Evolutionary conservation across 2,888 invertebrate genomes (phyloP), one percentile per base, ranked within the genome.

Genomic region (Anagyrus pseudococci): DNA sequence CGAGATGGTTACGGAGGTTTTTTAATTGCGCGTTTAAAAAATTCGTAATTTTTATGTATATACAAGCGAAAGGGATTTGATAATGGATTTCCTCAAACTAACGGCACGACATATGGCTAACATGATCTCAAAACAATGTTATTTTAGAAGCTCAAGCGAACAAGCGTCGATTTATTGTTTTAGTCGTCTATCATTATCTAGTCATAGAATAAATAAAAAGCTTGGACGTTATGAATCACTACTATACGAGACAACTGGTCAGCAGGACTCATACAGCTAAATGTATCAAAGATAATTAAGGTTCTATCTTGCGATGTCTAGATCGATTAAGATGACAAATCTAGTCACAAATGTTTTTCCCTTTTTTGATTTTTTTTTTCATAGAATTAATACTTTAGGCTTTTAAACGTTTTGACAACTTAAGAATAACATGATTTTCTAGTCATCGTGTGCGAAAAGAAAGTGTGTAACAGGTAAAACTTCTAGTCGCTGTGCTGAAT

Each of bases 211-310:
- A 37, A 53, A 40, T 59, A 25, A 15, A 17, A 46, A 59, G 25
- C 20, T 41, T 26, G 17, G 41, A 22, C 26, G 29, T 22, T 33
- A 43, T 13, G 17, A 54, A 43, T 26, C 26, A 44, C 26, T 22
- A 40, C 1, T 17, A 8, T n/a, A 20, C 1, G 25, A 47, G 43
- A 1, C 47, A 43, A 47, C 37, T 58, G 23, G 37, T 43, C 54
- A 26, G 29, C 20, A 55, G 46, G n/a, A 41, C 44, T 58, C 58
- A 49, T 62, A 62, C 65, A 65, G 61, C 62, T 62, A 65, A 58
- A 1, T 19, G 43, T 52, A 58, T 55, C 53, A 58, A 62, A 62
- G 54, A 65, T 55, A 62, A 25, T 58, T 61, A 60, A 56, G 46
- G n/a, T 3, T 29, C 48, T 7, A n/a, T n/a, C 48, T 41, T 49